Evolutionary conservation across 2,888 invertebrate genomes (phyloP).

Genomic region (Germaria angustata): DNA sequence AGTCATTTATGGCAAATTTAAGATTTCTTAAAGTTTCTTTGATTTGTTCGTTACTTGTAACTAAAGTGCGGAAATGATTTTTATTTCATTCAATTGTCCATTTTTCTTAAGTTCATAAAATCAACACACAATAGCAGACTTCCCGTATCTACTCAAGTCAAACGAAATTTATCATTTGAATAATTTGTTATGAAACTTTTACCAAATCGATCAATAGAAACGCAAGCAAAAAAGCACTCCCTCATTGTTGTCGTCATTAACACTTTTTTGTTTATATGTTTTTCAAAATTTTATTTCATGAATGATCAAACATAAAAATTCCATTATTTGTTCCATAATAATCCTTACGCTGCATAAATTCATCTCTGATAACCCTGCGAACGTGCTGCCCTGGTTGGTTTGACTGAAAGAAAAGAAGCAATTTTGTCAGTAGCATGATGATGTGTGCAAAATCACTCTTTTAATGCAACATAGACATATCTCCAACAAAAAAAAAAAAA

Average conservation of each 20-base stretch:
- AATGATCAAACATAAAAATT: constrained; percentile 9
- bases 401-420: neutral
- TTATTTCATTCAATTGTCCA: too few relatives aligned
- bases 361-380: constrained; percentile 49
- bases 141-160: too few relatives aligned
- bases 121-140: too few relatives aligned
- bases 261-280: neutral
- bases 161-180: neutral
- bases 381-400: constrained; percentile 4
- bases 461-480: too few relatives aligned
- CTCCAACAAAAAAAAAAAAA: too few relatives aligned
- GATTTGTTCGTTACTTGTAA: too few relatives aligned
- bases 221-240: constrained; percentile 40
- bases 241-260: constrained; percentile 33
- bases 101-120: too few relatives aligned
- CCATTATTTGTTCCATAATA: constrained; percentile 59
- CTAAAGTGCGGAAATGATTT: too few relatives aligned
- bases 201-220: neutral
- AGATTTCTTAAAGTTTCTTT: too few relatives aligned
- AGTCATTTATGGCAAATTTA: too few relatives aligned
- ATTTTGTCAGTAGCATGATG: constrained; percentile 21
- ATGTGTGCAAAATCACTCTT: constrained; percentile 10
- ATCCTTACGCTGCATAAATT: constrained; percentile 44
- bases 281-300: neutral
- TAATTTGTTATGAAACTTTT: constrained; percentile 11